Evolutionary conservation across 1,140 invertebrate species (phyloP).

Genomic region (Drosophila punjabiensis): DNA sequence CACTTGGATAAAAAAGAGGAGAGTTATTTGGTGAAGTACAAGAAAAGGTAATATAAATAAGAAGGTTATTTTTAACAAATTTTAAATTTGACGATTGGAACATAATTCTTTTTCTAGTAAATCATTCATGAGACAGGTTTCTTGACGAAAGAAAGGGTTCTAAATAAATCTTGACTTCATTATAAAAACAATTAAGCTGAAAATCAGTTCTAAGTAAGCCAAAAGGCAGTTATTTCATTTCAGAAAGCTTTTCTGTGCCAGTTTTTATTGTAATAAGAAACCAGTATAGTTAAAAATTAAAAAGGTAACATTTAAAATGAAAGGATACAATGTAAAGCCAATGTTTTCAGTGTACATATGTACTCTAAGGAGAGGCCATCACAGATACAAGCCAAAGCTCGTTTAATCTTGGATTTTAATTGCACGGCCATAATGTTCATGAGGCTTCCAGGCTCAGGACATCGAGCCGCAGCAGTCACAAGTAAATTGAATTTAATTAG

Average conservation of each 20-base stretch:
- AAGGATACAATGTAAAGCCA: neutral
- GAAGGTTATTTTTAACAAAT: neutral
- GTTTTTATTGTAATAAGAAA: too few relatives aligned
- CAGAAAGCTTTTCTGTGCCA: too few relatives aligned
- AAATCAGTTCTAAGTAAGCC: neutral
- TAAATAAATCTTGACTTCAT: neutral
- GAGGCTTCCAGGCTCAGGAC: constrained; percentile 16
- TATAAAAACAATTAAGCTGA: neutral
- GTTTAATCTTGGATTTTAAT: constrained; percentile 82
- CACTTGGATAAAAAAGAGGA: neutral
- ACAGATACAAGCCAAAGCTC: constrained; percentile 48
- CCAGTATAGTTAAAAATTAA: too few relatives aligned
- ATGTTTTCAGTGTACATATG: constrained; percentile 2
- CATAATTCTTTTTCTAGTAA: neutral
- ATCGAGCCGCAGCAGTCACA: constrained; percentile 56
- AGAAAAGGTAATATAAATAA: neutral
- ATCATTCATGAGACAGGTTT: too few relatives aligned
- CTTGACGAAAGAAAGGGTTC: too few relatives aligned
- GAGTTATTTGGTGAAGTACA: neutral
- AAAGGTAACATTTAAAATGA: too few relatives aligned
- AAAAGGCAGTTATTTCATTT: too few relatives aligned
- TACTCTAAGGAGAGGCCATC: constrained; percentile 8
- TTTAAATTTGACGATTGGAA: neutral
- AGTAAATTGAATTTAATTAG: constrained; percentile 83
- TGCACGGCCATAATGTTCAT: constrained; percentile 69